Percentiles rank a stretch among this genome's conserved stretches.
These are phyloP conservation scores for Aspiorhynchus laticeps DNA, from an alignment of 2,113 vertebrate genomes.

Conservation along the genomic window DNA sequence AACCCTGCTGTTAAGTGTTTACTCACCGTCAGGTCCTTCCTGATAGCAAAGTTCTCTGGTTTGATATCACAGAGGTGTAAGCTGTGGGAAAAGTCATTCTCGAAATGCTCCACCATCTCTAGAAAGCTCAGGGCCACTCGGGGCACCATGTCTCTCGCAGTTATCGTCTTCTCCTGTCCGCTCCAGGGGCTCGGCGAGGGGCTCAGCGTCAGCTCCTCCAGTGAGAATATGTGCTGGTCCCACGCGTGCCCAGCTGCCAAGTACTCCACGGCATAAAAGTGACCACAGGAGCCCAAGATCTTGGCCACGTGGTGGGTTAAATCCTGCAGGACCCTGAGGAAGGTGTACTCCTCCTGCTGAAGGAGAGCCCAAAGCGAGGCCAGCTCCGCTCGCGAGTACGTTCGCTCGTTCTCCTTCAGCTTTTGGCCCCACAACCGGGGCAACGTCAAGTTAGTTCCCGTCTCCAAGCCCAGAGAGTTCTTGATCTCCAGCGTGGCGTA, in stretches of 20 bases:
- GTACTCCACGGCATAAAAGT: constrained; percentile 94
- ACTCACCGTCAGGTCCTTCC: constrained; percentile 92
- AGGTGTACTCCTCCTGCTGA: constrained; percentile 94
- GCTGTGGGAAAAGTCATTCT: constrained; percentile 88
- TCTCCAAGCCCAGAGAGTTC: constrained; percentile 83
- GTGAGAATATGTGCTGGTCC: constrained; percentile 88
- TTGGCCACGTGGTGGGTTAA: constrained; percentile 87
- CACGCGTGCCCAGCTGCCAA: constrained; percentile 89
- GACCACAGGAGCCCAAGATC: constrained; percentile 93
- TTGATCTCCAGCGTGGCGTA: constrained; percentile 88
- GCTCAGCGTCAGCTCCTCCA: constrained; percentile 71
- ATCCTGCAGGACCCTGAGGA: constrained; percentile 89
- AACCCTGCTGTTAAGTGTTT: neutral
- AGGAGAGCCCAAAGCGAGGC: constrained; percentile 92
- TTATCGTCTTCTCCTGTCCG: constrained; percentile 38
- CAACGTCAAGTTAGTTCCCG: constrained; percentile 72
- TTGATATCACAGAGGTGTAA: constrained; percentile 97
- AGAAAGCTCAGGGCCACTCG: constrained; percentile 93
- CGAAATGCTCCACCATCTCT: constrained; percentile 93
- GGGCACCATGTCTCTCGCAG: constrained; percentile 70
- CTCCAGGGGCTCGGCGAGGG: constrained; percentile 13
- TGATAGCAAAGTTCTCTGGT: constrained; percentile 95
- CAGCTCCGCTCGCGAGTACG: constrained; percentile 80
- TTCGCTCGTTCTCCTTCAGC: constrained; percentile 69
- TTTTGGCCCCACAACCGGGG: constrained; percentile 79